These are phyloP conservation scores for Sturnira hondurensis DNA, from an alignment of 2,113 vertebrate genomes.

Conservation along the genomic window DNA sequence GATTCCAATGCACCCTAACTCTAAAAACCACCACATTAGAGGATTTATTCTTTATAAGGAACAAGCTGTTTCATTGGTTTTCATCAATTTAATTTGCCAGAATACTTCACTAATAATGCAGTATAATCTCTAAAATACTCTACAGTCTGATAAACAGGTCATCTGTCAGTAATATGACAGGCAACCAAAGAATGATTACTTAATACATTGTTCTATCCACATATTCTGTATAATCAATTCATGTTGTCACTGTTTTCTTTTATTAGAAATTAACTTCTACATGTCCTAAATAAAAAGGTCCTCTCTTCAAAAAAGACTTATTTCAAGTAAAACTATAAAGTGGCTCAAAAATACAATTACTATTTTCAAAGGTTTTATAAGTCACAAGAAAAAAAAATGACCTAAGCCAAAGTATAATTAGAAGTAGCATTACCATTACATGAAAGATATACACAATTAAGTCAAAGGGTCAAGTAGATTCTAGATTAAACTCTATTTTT, in stretches of 20 bases:
- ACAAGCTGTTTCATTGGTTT: not conserved
- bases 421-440: not conserved
- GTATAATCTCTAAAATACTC: not conserved
- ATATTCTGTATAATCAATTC: not conserved
- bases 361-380: constrained; percentile 32
- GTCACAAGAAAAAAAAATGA: not conserved
- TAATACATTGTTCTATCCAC: not conserved
- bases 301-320: constrained; percentile 29
- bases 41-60: not conserved
- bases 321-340: constrained; percentile 35
- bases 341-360: not conserved
- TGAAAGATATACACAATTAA: not conserved
- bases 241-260: not conserved
- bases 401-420: not conserved
- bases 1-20: not conserved
- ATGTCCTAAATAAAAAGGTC: not conserved
- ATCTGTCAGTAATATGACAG: not conserved
- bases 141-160: not conserved
- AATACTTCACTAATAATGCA: constrained; percentile 10
- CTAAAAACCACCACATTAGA: not conserved
- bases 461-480: not conserved
- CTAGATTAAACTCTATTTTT: not conserved
- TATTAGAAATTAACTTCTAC: not conserved
- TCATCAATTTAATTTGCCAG: not conserved
- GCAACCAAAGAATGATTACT: not conserved